Evolutionary conservation across 2,113 vertebrate species (phyloP).

Genomic region (Xiphophorus maculatus): DNA sequence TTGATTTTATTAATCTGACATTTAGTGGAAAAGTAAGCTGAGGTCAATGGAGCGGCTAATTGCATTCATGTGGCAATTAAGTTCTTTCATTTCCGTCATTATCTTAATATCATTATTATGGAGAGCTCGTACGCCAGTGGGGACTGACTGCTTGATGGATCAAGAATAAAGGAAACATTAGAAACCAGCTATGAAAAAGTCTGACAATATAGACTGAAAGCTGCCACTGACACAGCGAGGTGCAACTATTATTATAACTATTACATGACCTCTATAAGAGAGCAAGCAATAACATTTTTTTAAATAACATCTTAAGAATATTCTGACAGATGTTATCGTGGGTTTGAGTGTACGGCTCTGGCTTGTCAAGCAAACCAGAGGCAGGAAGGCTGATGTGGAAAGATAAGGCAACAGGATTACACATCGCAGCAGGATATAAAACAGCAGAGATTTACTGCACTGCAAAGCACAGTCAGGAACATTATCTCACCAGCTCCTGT

Average conservation of each 20-base stretch:
- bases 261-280: not conserved
- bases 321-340: not conserved
- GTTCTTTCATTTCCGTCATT: conserved; percentile 55
- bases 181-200: not conserved
- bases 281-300: not conserved
- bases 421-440: conserved; percentile 55
- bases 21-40: conserved; percentile 16
- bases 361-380: conserved; percentile 54
- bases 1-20: conserved; percentile 33
- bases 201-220: not conserved
- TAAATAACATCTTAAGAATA: not conserved
- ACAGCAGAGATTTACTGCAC: conserved; percentile 31
- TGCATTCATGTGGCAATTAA: conserved; percentile 37
- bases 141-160: not conserved
- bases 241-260: not conserved
- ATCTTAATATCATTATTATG: conserved; percentile 47
- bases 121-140: conserved; percentile 25
- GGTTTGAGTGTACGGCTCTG: conserved; percentile 5
- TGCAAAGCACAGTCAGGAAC: not conserved
- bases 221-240: not conserved
- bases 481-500: conserved; percentile 4
- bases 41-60: conserved; percentile 49
- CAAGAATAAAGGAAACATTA: not conserved
- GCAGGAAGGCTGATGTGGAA: conserved; percentile 60
- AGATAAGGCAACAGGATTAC: conserved; percentile 64